Base-by-base conservation (phyloP, 2,797 vertebrate species). In the Paratrypauchen microcephalus region DNA sequence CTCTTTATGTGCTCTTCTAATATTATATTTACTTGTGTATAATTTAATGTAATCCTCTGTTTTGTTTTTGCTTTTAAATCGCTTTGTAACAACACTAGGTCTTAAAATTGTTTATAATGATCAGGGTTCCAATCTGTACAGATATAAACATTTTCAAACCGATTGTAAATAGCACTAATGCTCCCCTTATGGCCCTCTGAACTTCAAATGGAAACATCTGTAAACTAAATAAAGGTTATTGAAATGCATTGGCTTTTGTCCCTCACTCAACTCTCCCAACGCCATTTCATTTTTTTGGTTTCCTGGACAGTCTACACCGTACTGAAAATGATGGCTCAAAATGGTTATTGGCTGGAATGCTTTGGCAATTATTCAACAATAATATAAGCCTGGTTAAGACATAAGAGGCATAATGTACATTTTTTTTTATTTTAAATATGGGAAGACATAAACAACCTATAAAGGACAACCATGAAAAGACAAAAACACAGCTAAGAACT, bases 141-240 rank as follows among this genome's bases (percentile, higher is more conserved):
- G 95, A 95, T 92, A 95, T 89, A 86, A 95, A 94, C 88, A 86
- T 96, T 96, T 96, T 96, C 95, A 95, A 97, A 95, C 87, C 88
- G 90, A 94, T 92, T 99, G 96, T 98, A 98, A 95, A 98, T 98
- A 98, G 94, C 93, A 96, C 95, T 97, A 96, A 97, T 95, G 93
- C 94, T 93, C 93, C 94, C 73, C 75, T 26, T 75, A 63, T 80
- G 94, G 93, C 90, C 92, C 92, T 94, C 93, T 93, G 93, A 92
- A 94, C 93, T 96, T 95, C 94, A 94, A 86, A 96, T 89, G 95
- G 92, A 96, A 93, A 94, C 89, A 95, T 95, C 94, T 97, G 95
- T 97, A 96, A 96, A 96, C 95, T 95, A 94, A 98, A 98, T 97
- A 96, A 96, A 96, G 86, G 92, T 92, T 93, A 96, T 93, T 91